These are phyloP conservation scores for Ia io DNA, from an alignment of 2,113 vertebrate genomes.

Conservation along the genomic window DNA sequence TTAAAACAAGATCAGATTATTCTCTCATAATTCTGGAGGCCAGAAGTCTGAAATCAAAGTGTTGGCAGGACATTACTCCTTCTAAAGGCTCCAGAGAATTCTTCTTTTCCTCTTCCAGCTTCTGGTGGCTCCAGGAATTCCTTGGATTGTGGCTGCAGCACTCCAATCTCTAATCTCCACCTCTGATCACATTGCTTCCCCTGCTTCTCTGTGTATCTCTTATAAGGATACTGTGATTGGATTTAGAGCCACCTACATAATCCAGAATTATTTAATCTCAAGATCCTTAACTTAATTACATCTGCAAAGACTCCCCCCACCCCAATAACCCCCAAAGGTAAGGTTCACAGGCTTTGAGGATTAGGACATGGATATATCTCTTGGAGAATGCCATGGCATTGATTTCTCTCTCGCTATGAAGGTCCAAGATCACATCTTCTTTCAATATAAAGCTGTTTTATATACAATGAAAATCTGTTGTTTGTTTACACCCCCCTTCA, in stretches of 20 bases:
- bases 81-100: neutral
- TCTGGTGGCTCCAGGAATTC: neutral
- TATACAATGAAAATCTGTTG: neutral
- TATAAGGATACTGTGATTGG: neutral
- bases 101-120: neutral
- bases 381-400: neutral
- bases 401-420: neutral
- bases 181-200: neutral
- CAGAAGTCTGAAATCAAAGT: neutral
- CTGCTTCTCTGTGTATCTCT: neutral
- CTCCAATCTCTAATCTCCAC: neutral
- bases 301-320: neutral
- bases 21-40: neutral
- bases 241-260: neutral
- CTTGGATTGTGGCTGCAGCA: neutral
- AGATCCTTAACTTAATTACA: neutral
- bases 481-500: neutral
- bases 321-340: neutral
- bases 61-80: rapidly evolving
- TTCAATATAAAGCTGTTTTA: neutral
- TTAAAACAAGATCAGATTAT: neutral
- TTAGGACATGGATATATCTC: neutral
- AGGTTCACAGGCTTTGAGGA: neutral
- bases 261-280: neutral
- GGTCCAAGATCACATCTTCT: neutral